A percentile compares a stretch with the other conserved stretches of the same genome.
phyloP scores from a whole-genome alignment of 1,140 invertebrate genomes.

The Calliphora vicina region DNA sequence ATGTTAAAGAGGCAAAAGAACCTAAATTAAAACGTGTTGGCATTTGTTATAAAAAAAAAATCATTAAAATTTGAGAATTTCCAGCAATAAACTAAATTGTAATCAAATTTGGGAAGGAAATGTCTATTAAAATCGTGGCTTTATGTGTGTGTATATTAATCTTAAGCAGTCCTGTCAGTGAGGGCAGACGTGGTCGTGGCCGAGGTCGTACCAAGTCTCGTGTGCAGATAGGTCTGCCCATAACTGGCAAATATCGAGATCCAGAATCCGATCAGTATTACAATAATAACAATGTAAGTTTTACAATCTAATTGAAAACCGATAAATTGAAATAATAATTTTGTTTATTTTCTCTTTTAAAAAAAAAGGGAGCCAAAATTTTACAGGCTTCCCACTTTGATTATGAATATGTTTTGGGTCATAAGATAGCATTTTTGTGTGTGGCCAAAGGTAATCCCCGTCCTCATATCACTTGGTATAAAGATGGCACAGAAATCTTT shows the following conservation, averaged over 20 bases:
- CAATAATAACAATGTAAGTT: conserved; percentile 85
- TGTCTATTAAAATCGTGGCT: conserved; percentile 53
- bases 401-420: conserved; percentile 89
- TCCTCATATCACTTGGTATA: conserved; percentile 91
- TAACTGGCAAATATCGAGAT: conserved; percentile 86
- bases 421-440: conserved; percentile 92
- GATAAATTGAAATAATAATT: background rate
- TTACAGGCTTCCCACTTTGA: conserved; percentile 90
- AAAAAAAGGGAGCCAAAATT: conserved; percentile 85
- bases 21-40: conserved; percentile 5
- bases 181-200: conserved; percentile 69
- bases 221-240: conserved; percentile 81
- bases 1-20: no score
- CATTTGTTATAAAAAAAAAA: background rate
- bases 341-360: background rate
- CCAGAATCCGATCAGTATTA: conserved; percentile 88
- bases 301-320: background rate
- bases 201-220: conserved; percentile 76
- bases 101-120: conserved; percentile 30
- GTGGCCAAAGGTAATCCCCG: conserved; percentile 84
- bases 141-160: conserved; percentile 52
- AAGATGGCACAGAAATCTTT: conserved; percentile 89
- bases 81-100: background rate
- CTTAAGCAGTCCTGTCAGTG: conserved; percentile 53
- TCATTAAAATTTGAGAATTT: background rate